Evolutionary conservation across 2,888 invertebrate species (phyloP).

Genomic region (Diaphora mendica): DNA sequence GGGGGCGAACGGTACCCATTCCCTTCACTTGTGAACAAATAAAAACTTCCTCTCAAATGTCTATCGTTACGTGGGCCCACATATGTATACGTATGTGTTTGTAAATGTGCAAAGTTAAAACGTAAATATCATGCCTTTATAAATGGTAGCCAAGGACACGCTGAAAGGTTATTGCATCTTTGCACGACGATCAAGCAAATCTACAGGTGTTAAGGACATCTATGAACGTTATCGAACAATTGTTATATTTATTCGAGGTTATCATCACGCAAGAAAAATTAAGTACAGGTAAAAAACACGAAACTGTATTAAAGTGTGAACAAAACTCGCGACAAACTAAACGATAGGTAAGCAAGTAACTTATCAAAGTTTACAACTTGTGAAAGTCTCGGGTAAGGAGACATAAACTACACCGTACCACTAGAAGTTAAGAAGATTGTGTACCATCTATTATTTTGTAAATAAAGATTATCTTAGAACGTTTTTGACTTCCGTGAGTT

Average conservation of each 20-base stretch:
- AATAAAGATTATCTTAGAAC: background rate
- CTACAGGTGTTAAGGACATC: background rate
- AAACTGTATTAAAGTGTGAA: background rate
- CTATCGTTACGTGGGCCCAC: constrained; percentile 20
- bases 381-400: constrained; percentile 1
- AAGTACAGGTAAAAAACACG: background rate
- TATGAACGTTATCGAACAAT: background rate
- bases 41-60: constrained; percentile 48
- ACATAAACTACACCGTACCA: constrained; percentile 9
- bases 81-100: constrained; percentile 1
- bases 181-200: background rate
- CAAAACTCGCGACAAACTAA: background rate
- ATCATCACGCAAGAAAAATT: background rate
- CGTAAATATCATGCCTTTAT: constrained; percentile 9
- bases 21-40: constrained; percentile 50
- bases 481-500: background rate
- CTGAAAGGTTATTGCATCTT: constrained; percentile 9
- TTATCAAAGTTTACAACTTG: constrained; percentile 15
- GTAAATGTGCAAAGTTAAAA: constrained; percentile 6
- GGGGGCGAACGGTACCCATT: constrained; percentile 45
- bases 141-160: constrained; percentile 4
- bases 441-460: constrained; percentile 6
- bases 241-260: background rate
- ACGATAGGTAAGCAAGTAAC: constrained; percentile 13
- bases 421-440: background rate